Evolutionary conservation across 92 coral and sea anemone genomes (phyloP).

Genomic region (Porites rus): DNA sequence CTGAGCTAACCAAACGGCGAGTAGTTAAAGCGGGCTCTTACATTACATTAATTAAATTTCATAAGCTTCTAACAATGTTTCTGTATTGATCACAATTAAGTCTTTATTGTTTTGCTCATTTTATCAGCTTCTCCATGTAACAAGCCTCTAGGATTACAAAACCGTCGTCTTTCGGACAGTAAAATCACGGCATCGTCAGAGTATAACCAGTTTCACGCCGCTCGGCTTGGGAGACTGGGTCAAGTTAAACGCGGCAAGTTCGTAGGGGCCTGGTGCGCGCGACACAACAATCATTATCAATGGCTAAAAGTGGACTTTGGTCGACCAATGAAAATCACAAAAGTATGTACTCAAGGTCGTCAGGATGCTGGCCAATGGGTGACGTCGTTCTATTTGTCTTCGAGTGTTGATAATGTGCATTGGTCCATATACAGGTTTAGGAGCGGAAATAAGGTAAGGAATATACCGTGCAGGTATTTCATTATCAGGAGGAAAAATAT

Average conservation of each 20-base stretch:
- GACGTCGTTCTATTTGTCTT: conserved; percentile 60
- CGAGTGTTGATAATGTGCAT: conserved; percentile 68
- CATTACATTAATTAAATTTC: no score
- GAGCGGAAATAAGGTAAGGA: conserved; percentile 61
- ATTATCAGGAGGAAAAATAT: no score
- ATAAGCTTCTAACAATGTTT: neutral
- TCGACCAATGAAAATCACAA: conserved; percentile 52
- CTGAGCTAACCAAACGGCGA: no score
- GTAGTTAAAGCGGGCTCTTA: no score
- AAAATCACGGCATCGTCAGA: conserved; percentile 76
- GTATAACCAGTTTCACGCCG: conserved; percentile 26
- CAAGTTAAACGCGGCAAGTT: conserved; percentile 29
- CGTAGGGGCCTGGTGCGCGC: conserved; percentile 73
- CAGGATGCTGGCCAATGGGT: conserved; percentile 52
- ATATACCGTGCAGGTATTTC: no score
- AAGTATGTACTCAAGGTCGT: conserved; percentile 69
- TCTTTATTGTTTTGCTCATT: neutral
- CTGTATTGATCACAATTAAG: neutral
- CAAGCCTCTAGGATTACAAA: conserved; percentile 77
- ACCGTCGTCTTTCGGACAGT: conserved; percentile 52
- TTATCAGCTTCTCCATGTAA: conserved; percentile 68
- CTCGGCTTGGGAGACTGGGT: conserved; percentile 55
- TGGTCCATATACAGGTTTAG: conserved; percentile 60
- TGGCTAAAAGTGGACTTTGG: conserved; percentile 69
- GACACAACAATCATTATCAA: conserved; percentile 48